A percentile compares a stretch with the other conserved stretches of the same genome.
phyloP scores from a whole-genome alignment of 92 coral and sea anemone species.

The Zoanthus gigantus region DNA sequence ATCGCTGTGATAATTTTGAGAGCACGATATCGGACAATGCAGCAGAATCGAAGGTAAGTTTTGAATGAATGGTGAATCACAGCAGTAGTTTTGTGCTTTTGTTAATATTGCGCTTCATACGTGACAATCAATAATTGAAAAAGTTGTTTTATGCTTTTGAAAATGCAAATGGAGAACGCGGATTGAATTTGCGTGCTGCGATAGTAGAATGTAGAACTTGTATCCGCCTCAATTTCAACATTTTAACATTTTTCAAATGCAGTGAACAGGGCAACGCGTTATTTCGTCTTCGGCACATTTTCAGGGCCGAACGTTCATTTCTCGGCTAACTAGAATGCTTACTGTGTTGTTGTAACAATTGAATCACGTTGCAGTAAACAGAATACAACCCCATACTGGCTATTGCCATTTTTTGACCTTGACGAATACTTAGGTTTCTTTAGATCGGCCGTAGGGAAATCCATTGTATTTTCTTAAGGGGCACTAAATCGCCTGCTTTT shows the following conservation, averaged over 20 bases:
- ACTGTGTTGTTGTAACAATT: not conserved
- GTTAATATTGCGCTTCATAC: conserved; percentile 24
- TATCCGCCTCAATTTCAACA: conserved; percentile 13
- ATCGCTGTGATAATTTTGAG: conserved; percentile 38
- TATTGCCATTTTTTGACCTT: not conserved
- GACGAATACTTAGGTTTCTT: not conserved
- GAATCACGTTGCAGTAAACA: not conserved
- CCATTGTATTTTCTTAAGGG: conserved; percentile 1
- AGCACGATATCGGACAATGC: conserved; percentile 22
- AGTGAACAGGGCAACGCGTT: not conserved
- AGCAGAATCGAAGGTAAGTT: conserved; percentile 18
- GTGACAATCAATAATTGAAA: conserved; percentile 43
- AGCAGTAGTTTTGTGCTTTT: conserved; percentile 24
- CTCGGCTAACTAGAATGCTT: not conserved
- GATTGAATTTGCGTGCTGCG: conserved; percentile 20
- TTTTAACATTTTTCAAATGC: not conserved
- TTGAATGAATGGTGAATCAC: conserved; percentile 8
- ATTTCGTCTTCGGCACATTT: not conserved
- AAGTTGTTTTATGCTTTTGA: conserved; percentile 9
- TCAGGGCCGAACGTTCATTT: not conserved
- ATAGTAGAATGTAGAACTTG: not conserved
- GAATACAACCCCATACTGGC: conserved; percentile 5
- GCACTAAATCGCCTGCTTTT: conserved; percentile 38
- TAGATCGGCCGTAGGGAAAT: conserved; percentile 18
- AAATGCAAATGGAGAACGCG: not conserved